phyloP scores from a whole-genome alignment of 1,140 invertebrate genomes.

The Campodea augens region DNA sequence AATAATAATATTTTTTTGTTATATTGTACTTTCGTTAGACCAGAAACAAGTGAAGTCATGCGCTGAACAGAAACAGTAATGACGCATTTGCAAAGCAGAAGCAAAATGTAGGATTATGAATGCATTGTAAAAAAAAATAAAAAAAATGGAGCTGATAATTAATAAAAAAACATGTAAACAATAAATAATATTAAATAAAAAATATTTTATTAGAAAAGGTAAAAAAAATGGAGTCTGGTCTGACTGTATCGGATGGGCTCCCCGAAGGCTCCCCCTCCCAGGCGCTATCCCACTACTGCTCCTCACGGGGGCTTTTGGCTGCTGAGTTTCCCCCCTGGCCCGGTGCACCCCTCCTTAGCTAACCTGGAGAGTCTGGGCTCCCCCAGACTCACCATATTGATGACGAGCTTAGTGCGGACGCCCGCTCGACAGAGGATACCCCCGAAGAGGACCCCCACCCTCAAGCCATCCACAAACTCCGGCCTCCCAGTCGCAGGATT shows the following conservation, averaged over 20 bases:
- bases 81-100: no score
- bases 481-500: neutral
- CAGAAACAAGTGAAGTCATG: no score
- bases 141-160: no score
- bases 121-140: no score
- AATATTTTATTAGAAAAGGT: neutral
- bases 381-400: conserved; percentile 74
- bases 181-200: no score
- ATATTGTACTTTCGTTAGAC: no score
- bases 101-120: no score
- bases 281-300: conserved; percentile 94
- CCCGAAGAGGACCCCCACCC: neutral
- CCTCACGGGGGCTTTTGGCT: conserved; percentile 90
- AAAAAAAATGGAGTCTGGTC: conserved; percentile 27
- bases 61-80: no score
- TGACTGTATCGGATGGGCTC: conserved; percentile 70
- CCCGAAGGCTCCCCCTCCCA: conserved; percentile 64
- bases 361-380: conserved; percentile 67
- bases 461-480: neutral
- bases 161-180: no score
- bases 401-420: conserved; percentile 48
- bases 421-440: conserved; percentile 14
- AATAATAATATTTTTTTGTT: no score
- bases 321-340: conserved; percentile 92
- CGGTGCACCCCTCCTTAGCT: conserved; percentile 76